Evolutionary conservation across 2,113 vertebrate species (phyloP), one percentile per base, ranked within the genome.

Genomic region (Ramphastos sulfuratus): DNA sequence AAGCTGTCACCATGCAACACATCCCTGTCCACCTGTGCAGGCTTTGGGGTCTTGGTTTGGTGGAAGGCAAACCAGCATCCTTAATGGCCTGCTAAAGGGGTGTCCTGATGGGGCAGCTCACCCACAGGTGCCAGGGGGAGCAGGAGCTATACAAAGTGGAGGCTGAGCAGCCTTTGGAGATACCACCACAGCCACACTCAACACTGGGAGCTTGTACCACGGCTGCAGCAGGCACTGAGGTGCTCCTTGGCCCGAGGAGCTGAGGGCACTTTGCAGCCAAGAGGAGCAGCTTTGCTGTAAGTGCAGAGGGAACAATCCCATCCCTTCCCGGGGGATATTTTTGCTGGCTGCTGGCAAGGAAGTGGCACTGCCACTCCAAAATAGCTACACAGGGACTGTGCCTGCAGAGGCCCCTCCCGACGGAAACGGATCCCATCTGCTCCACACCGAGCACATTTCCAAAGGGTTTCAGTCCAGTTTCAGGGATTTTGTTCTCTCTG

Each of bases 341-440:
- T 93, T 95, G 79, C 69, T 85, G 92, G 87, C 75, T 7, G 15
- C 67, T 94, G 1, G 1, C 63, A 60, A 78, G 50, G 87, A 93
- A 89, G 75, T 70, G 89, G 71, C 67, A 48, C 23, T 42, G 92
- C 71, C 35, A 73, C 64, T 93, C 84, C 66, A 35, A 95, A 96
- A 96, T 93, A 95, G 89, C 87, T 74, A 12, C 78, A 54, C 8
- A 73, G 92, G 73, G 87, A 95, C 69, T 69, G 67, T 59, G 89
- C 74, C 78, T 89, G 91, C 74, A 70, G 89, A 89, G 83, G 88
- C 80, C 50, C 59, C 78, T 92, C 78, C 63, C 0, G 4, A 27
- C 11, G 31, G 78, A 91, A 85, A 69, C n/a, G 18, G 89, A 81
- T 77, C 55, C 90, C 95, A 94, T 95, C 94, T 95, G 94, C 92